Evolutionary conservation across 1,140 invertebrate species (phyloP).

Genomic region (Pogonomyrmex barbatus): DNA sequence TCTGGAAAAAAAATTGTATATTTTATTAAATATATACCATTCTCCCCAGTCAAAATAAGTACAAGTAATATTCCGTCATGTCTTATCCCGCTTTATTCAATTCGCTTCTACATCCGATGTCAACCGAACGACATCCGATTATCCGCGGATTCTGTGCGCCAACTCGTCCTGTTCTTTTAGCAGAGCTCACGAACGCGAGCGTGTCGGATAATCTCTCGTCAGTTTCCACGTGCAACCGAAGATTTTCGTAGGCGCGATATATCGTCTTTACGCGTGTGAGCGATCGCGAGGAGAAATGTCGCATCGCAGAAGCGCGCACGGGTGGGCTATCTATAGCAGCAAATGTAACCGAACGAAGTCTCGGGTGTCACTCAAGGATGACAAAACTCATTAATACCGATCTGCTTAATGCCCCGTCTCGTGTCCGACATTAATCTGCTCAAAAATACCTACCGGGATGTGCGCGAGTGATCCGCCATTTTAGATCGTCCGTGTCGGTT

Average conservation of each 20-base stretch:
- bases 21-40: neutral
- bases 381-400: constrained; percentile 87
- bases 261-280: constrained; percentile 52
- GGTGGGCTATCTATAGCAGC: constrained; percentile 85
- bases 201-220: constrained; percentile 35
- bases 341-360: constrained; percentile 84
- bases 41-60: neutral
- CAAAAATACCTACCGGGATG: constrained; percentile 83
- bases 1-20: neutral
- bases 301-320: constrained; percentile 80
- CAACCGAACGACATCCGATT: constrained; percentile 27
- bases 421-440: constrained; percentile 85
- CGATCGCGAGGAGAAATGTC: constrained; percentile 72
- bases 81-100: neutral
- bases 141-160: neutral
- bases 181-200: neutral
- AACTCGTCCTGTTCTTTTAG: constrained; percentile 38
- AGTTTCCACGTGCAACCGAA: constrained; percentile 50
- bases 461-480: constrained; percentile 60
- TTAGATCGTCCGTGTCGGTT: constrained; percentile 59
- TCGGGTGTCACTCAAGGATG: constrained; percentile 84
- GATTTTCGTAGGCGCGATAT: constrained; percentile 62
- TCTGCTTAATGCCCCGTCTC: constrained; percentile 85
- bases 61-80: neutral
- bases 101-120: neutral